Conservation (phyloP, 2,113 vertebrate species). For the Trichechus manatus region DNA sequence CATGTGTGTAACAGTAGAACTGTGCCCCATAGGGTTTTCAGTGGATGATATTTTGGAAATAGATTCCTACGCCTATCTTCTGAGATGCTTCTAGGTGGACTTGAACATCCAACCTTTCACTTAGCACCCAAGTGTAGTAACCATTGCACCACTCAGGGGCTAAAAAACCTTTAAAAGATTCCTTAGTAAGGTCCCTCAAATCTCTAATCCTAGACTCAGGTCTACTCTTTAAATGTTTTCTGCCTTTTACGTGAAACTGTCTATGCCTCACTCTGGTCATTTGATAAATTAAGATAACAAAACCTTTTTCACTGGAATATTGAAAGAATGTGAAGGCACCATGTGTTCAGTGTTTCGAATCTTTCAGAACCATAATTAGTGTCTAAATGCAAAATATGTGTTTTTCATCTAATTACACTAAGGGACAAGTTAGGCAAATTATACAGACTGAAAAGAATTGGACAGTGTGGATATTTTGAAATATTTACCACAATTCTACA, state of each 20-base stretch:
- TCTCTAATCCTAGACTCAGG: background rate
- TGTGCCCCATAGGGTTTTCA: background rate
- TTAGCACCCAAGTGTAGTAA: background rate
- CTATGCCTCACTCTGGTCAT: background rate
- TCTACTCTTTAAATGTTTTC: background rate
- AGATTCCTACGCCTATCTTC: background rate
- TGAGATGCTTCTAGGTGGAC: background rate
- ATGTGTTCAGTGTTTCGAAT: background rate
- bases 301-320: conserved; percentile 22
- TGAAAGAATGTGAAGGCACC: background rate
- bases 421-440: conserved; percentile 49
- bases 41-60: background rate
- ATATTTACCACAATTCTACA: conserved; percentile 63
- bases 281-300: conserved; percentile 36
- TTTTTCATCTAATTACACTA: conserved; percentile 69
- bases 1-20: background rate
- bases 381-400: conserved; percentile 63
- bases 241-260: background rate
- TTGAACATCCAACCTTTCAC: background rate
- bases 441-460: conserved; percentile 57
- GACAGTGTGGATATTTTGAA: conserved; percentile 55
- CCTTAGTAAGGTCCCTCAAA: background rate
- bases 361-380: conserved; percentile 43
- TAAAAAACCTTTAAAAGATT: background rate
- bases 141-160: background rate